Base-by-base conservation (phyloP, 1,140 invertebrate species). In the Pseudoatta argentina region DNA sequence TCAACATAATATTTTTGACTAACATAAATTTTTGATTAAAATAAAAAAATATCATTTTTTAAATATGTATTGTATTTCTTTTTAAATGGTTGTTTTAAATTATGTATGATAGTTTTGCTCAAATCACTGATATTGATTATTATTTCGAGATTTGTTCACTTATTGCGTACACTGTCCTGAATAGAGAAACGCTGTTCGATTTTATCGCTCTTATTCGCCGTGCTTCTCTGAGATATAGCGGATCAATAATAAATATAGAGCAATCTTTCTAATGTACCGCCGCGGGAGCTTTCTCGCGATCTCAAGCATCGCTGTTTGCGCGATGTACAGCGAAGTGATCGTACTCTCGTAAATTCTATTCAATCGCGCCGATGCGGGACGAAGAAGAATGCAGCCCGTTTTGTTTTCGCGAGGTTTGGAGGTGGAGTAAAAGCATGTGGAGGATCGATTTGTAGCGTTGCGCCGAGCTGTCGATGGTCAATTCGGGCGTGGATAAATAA, bases 221-320 rank as follows among this genome's bases (percentile, higher is more conserved):
- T 66, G 55, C 53, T 4, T 82, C 24, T 8, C 18, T 18, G 24
- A 48, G 24, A 30, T 55, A 83, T 61, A 57, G 18, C 69, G 55
- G 44, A 83, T 83, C 79, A 83, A 83, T 83, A 83, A 83, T 83
- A 75, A 83, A 83, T 83, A 83, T 75, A 83, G 69, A 83, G 79
- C 69, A 83, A 83, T 83, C 79, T 83, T 83, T 83, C 69, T 83
- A 83, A 83, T 83, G 79, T 75, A 75, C 71, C 44, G 18, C 53
- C 69, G 79, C 69, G 24, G 48, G 14, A 59, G 55, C 79, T 73
- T 21, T 61, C 79, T 34, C 79, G 55, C 69, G 69, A 61, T 73
- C 27, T 34, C 55, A n/a, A 61, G n/a, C 39, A 75, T 63, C 55
- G 55, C 79, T 51, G 59, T 61, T 61, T 48, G 69, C 79, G 34